Base-by-base conservation (phyloP, 2,797 vertebrate species). In the Knipowitschia caucasica region DNA sequence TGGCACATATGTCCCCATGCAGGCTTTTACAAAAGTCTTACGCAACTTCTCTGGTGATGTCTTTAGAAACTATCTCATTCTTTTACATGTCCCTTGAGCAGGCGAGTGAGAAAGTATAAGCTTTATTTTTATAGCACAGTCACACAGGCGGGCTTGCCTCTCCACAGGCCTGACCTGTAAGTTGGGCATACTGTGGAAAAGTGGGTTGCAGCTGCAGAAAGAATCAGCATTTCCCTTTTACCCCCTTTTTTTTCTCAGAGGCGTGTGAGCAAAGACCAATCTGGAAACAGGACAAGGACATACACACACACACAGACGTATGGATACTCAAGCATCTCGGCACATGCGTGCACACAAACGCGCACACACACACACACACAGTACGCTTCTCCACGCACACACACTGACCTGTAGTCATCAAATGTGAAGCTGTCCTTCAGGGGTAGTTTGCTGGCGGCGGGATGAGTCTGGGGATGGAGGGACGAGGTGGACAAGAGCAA, bases 351-450 rank as follows among this genome's bases (percentile, higher is more conserved):
- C 92, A 33, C 43, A 10, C 14, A 36, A 20, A 6, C 27, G 27
- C 31, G 35, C 27, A 17, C 36, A 55, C 45, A 61, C 64, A 92
- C 92, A 36, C 58, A 25, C 42, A 44, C 34, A 58, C 40, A n/a
- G n/a, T n/a, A 29, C 40, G 38, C 50, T 45, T 4, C 29, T 24
- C 39, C 50, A 53, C 50, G 62, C 56, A 39, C 40, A 51, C 54
- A 67, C 69, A 94, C 95, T 80, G 78, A 99, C 96, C 96, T 98
- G 94, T 98, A 98, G 91, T 99, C 96, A 4, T 98, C 96, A 24
- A 94, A 99, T 50, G 94, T 97, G 90, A 99, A 99, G 81, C 92
- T 91, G 85, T 98, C 96, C 92, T 96, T 98, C 88, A 99, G 85
- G 78, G 94, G 93, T 83, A 98, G 91, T 84, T 96, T 98, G 91